A percentile compares a stretch with the other conserved stretches of the same genome.
phyloP scores from a whole-genome alignment of 2,888 invertebrate genomes.

The Andrena dorsata region DNA sequence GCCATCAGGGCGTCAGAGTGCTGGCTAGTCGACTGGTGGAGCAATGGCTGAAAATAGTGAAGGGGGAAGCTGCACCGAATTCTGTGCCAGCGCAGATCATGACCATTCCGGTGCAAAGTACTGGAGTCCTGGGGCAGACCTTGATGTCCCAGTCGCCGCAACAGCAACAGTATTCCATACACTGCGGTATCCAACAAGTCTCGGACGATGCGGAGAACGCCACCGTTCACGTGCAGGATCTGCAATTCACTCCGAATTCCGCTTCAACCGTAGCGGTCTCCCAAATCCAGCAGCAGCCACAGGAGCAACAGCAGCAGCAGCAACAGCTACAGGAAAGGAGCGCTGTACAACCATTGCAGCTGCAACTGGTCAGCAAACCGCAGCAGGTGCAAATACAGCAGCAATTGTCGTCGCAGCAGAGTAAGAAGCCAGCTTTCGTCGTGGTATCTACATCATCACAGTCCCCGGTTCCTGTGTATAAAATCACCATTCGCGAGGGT shows the following conservation, averaged over 20 bases:
- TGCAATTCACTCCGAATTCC: constrained; percentile 65
- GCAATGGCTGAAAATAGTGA: constrained; percentile 95
- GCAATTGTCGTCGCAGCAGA: constrained; percentile 61
- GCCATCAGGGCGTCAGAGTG: constrained; percentile 91
- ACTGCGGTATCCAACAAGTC: constrained; percentile 61
- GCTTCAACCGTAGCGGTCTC: constrained; percentile 49
- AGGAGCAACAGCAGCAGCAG: constrained; percentile 59
- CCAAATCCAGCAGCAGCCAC: constrained; percentile 63
- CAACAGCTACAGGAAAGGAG: constrained; percentile 63
- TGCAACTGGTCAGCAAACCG: constrained; percentile 71
- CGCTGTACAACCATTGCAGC: constrained; percentile 69
- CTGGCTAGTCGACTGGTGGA: constrained; percentile 94
- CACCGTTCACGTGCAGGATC: constrained; percentile 74
- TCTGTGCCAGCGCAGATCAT: constrained; percentile 84
- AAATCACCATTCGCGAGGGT: constrained; percentile 90
- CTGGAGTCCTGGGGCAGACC: constrained; percentile 37
- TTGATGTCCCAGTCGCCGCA: constrained; percentile 52
- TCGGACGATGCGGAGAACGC: constrained; percentile 56
- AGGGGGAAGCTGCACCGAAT: constrained; percentile 88
- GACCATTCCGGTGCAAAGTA: constrained; percentile 83
- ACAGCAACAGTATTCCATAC: constrained; percentile 63
- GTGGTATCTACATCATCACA: constrained; percentile 77
- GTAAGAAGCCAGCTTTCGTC: constrained; percentile 76
- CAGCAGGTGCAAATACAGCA: constrained; percentile 71
- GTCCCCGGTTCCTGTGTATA: constrained; percentile 85